Base-by-base conservation (phyloP, 35 echinoderm and acorn worm species). In the Heliocidaris erythrogramma region DNA sequence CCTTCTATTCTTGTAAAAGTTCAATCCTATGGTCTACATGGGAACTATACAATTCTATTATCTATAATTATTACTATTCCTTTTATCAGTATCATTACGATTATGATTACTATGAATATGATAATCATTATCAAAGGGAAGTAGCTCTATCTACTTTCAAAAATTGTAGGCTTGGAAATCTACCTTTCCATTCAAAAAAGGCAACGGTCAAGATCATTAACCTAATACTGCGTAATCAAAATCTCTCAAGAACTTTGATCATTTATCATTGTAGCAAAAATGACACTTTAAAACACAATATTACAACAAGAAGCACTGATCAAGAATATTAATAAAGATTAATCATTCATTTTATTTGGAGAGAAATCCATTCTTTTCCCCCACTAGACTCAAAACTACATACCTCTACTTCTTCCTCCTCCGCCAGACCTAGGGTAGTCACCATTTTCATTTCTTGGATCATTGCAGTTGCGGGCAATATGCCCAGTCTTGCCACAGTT, bases 391-490 rank as follows among this genome's bases (percentile, higher is more conserved):
- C 27, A 42, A 42, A 78, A 56, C 52, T 78, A 78, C 65, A 78
- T 18, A 78, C 65, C 65, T 78, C 65, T 78, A 6, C 27, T 78
- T 5, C 65, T 78, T 18, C 65, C 17, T 78, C 65, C 65, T n/a
- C 65, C 65, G n/a, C 18, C 18, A 5, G 0, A 5, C 31, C 87
- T 89, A 52, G 31, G 5, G n/a, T 92, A 92, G 49, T 59, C 91
- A 30, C 59, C 91, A 48, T 89, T 89, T 0, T 16, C 47, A 14
- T 7, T 31, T 89, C 31, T 24, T 5, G 32, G 0, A 7, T 27
- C 65, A 78, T 31, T 27, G 30, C 91, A 92, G 49, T 92, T 59
- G 16, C 50, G 47, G 48, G 91, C 91, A 48, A 92, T 92, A 48
- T 92, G 91, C 16, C 91, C 91, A 92, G 12, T 7, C 16, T 50